phyloP scores from a whole-genome alignment of 1,140 invertebrate genomes.

The Drosophila novamexicana region DNA sequence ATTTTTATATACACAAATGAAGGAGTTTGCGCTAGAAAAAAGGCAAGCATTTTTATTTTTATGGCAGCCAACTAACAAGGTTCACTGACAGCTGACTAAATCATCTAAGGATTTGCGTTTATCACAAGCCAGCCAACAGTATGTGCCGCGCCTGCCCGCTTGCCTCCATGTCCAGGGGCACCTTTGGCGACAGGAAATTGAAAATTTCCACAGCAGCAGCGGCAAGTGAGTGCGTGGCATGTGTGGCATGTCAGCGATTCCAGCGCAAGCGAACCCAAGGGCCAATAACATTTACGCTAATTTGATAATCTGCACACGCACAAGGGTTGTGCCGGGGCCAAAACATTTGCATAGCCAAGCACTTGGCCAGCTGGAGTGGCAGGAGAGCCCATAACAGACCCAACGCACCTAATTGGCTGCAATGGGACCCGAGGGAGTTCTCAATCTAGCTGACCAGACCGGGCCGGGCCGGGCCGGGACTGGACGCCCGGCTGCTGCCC shows the following conservation, averaged over 20 bases:
- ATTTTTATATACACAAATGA: constrained; percentile 47
- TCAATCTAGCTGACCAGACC: constrained; percentile 23
- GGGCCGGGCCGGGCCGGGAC: constrained; percentile 8
- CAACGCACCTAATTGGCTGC: constrained; percentile 82
- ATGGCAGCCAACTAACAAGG: constrained; percentile 68
- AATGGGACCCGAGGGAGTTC: constrained; percentile 78
- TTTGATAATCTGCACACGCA: constrained; percentile 83
- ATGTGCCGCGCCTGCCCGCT: constrained; percentile 15
- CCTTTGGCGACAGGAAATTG: constrained; percentile 70
- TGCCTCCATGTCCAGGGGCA: constrained; percentile 9
- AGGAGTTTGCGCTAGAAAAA: constrained; percentile 2
- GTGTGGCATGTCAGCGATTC: constrained; percentile 55
- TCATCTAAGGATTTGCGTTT: constrained; percentile 75
- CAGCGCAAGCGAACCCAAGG: constrained; percentile 51
- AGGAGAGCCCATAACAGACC: constrained; percentile 36
- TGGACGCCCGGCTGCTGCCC: no score
- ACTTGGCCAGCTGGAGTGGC: constrained; percentile 2
- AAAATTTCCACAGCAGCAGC: constrained; percentile 66
- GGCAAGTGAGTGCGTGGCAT: constrained; percentile 26
- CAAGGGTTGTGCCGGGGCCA: constrained; percentile 50
- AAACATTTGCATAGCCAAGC: constrained; percentile 73
- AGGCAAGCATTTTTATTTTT: constrained; percentile 55
- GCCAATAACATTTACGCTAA: constrained; percentile 83
- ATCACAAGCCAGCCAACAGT: constrained; percentile 44
- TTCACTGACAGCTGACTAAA: constrained; percentile 61